Evolutionary conservation across 2,113 vertebrate genomes (phyloP), one percentile per base, ranked within the genome.

Genomic region (Cololabis saira): DNA sequence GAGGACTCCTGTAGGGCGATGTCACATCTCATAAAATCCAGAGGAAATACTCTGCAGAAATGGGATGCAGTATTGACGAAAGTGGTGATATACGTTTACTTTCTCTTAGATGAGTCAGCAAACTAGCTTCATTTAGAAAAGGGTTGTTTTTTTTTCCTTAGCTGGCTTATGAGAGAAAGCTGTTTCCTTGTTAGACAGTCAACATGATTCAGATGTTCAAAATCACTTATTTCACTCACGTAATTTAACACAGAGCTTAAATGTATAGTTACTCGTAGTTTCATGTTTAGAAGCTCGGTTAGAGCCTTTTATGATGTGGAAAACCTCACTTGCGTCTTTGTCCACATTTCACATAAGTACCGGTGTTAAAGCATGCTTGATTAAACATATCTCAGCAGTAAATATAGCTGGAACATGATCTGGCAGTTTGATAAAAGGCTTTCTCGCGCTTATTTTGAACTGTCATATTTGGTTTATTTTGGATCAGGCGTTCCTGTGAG

Each of bases 61-160:
- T 48, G 50, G 44, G 61, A 65, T 61, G 8, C 27, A 61, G 24
- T 52, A 18, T 6, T 22, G 40, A 64, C 44, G 51, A 15, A 13
- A 44, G 49, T 17, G 50, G 47, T 80, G 62, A 74, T 74, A 19
- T 48, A 77, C 47, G n/a, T 49, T 67, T 37, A 33, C 4, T 50
- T 73, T 27, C 4, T n/a, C 79, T 70, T 77, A 58, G 58, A 17
- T 74, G 64, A 82, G 48, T 72, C 64, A 71, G 67, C 41, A 72
- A 65, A 55, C 30, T 19, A 30, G 64, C 60, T 59, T 40, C 27
- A 56, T 41, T 55, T 53, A 12, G 40, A 19, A 15, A 54, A 43
- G 54, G 40, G 41, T 68, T 50, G 22, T 33, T 81, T 66, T 67
- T 73, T 75, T 62, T 71, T 44, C 43, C 22, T 21, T 15, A 60